Conservation (phyloP, 2,888 invertebrate species). For the Drosophila leonis region DNA sequence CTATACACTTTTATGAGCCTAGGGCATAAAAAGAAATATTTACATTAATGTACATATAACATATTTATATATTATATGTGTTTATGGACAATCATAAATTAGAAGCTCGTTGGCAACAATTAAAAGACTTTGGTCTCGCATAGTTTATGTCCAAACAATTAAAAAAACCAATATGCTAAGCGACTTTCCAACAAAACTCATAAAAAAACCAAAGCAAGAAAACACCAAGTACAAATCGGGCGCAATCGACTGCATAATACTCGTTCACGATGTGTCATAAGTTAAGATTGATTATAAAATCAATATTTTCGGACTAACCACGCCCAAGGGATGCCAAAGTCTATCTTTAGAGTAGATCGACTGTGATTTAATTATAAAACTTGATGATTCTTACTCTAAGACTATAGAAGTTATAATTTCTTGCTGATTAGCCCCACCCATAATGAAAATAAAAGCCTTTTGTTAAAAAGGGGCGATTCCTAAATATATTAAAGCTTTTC, state of each 20-base stretch:
- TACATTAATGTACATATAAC: neutral
- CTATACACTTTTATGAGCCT: neutral
- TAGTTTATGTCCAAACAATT: slow-evolving; percentile 63
- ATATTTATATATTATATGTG: neutral
- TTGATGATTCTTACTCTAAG: too few species aligned
- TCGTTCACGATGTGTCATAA: neutral
- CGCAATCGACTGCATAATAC: neutral
- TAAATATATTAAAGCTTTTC: neutral
- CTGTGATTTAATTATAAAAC: neutral
- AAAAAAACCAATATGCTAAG: slow-evolving; percentile 57
- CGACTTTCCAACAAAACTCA: slow-evolving; percentile 54
- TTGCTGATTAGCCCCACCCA: too few species aligned
- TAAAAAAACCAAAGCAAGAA: slow-evolving; percentile 10
- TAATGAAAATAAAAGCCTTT: too few species aligned
- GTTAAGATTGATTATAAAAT: neutral
- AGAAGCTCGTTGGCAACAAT: slow-evolving; percentile 60
- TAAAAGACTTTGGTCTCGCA: slow-evolving; percentile 62
- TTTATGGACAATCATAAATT: slow-evolving; percentile 61
- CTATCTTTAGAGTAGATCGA: neutral
- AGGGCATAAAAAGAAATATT: slow-evolving; percentile 13
- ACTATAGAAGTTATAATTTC: too few species aligned
- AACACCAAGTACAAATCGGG: neutral
- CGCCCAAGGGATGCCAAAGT: neutral
- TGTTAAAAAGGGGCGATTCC: too few species aligned
- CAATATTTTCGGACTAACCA: neutral